Conservation (phyloP, 1,140 invertebrate genomes). For the Sarcophaga bullata region DNA sequence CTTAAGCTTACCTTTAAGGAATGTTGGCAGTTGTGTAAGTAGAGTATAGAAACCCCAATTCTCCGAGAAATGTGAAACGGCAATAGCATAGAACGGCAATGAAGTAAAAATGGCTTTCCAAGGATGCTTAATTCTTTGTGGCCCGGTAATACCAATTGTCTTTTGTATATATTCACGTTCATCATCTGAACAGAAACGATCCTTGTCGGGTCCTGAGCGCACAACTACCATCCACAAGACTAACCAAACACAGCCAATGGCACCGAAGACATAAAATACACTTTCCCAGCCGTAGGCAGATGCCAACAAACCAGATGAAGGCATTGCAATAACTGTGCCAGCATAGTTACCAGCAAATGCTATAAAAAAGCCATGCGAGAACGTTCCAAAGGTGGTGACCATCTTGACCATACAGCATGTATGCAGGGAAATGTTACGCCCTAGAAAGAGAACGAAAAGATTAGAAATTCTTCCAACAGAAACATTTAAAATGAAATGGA, state of each 20-base stretch:
- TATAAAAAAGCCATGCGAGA: constrained; percentile 78
- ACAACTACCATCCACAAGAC: constrained; percentile 77
- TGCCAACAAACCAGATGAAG: constrained; percentile 78
- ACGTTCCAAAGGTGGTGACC: constrained; percentile 87
- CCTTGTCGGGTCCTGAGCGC: constrained; percentile 79
- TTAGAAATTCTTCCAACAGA: not conserved
- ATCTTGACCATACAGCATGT: constrained; percentile 86
- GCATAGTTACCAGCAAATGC: constrained; percentile 86
- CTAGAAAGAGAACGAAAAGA: constrained; percentile 65
- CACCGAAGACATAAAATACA: constrained; percentile 90
- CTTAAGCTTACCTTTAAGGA: constrained; percentile 78
- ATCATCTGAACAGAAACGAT: constrained; percentile 76
- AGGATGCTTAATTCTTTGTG: constrained; percentile 72
- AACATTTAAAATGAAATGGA: not conserved
- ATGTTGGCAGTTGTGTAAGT: constrained; percentile 89
- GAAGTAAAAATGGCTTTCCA: constrained; percentile 86
- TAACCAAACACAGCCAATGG: constrained; percentile 78
- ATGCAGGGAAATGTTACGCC: constrained; percentile 92
- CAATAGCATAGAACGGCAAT: constrained; percentile 88
- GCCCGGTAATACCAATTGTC: constrained; percentile 56
- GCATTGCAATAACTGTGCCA: constrained; percentile 84
- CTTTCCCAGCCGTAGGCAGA: constrained; percentile 83
- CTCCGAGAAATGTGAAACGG: constrained; percentile 90
- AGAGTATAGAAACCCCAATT: constrained; percentile 97
- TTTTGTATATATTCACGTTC: constrained; percentile 83